phyloP scores from a whole-genome alignment of 2,797 vertebrate species.

The Eidolon dupreanum region DNA sequence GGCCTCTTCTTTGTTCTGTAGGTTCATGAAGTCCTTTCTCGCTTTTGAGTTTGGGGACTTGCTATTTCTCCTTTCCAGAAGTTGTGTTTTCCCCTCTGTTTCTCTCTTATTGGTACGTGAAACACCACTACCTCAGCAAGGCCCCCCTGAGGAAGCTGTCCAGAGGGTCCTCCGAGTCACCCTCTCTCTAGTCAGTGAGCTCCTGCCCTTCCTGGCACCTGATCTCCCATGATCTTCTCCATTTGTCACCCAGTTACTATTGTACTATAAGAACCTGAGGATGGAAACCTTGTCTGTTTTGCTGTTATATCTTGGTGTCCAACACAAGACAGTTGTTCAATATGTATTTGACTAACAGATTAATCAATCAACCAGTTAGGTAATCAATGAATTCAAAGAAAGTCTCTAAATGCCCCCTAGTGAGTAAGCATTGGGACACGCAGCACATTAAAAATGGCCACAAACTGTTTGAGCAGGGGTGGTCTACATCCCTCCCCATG shows the following conservation, averaged over 20 bases:
- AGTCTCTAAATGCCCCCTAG: not conserved
- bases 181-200: not conserved
- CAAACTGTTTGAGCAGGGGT: accelerated
- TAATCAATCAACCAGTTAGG: not conserved
- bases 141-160: not conserved
- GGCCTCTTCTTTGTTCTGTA: not conserved
- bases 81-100: not conserved
- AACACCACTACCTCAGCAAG: not conserved
- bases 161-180: not conserved
- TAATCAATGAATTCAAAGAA: not conserved
- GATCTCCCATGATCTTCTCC: not conserved
- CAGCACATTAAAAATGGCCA: not conserved
- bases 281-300: not conserved
- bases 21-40: not conserved
- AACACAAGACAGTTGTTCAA: not conserved
- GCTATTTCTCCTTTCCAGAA: not conserved
- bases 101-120: not conserved
- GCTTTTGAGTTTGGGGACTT: not conserved
- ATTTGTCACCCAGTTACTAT: not conserved
- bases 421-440: not conserved
- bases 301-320: not conserved
- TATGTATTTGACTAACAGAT: not conserved
- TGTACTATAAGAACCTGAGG: not conserved
- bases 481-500: not conserved
- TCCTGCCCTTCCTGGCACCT: accelerated